These are phyloP conservation scores for Pammene aurita DNA, from an alignment of 2,888 invertebrate species.

Conservation along the genomic window DNA sequence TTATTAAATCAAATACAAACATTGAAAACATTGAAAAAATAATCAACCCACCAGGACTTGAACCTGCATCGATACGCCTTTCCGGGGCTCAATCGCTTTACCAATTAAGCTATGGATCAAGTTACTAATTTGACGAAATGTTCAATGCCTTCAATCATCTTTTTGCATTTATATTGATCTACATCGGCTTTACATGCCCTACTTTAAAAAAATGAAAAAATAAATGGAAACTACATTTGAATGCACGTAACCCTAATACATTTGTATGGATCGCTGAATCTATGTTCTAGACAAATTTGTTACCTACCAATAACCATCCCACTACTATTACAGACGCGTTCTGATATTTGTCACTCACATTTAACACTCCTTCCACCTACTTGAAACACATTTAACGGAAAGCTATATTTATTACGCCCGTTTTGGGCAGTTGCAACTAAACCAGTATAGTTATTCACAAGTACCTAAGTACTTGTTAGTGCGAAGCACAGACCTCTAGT, in stretches of 20 bases:
- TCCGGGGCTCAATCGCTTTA: no score
- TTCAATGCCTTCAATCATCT: no score
- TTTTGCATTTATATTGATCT: no score
- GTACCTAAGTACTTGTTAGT: background rate
- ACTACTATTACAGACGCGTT: slow-evolving; percentile 14
- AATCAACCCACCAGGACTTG: no score
- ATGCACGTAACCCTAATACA: slow-evolving; percentile 2
- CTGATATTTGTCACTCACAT: slow-evolving; percentile 4
- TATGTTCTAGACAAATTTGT: background rate
- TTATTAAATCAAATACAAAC: no score
- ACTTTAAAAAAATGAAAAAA: no score
- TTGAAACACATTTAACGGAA: slow-evolving; percentile 33
- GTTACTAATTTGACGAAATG: no score
- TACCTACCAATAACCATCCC: background rate
- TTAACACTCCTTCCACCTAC: slow-evolving; percentile 25
- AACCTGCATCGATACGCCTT: no score
- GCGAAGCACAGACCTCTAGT: background rate
- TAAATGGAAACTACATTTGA: background rate
- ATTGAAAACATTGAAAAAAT: no score
- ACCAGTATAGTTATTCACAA: slow-evolving; percentile 19
- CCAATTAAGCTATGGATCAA: no score
- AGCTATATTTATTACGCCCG: slow-evolving; percentile 20
- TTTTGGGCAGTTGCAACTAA: slow-evolving; percentile 35
- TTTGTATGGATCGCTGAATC: background rate
- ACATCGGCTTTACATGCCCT: no score